Percentiles rank a stretch among this genome's conserved stretches.
Evolutionary conservation across 2,888 invertebrate genomes (phyloP).

Genomic region (Aspidiotus rigidus): DNA sequence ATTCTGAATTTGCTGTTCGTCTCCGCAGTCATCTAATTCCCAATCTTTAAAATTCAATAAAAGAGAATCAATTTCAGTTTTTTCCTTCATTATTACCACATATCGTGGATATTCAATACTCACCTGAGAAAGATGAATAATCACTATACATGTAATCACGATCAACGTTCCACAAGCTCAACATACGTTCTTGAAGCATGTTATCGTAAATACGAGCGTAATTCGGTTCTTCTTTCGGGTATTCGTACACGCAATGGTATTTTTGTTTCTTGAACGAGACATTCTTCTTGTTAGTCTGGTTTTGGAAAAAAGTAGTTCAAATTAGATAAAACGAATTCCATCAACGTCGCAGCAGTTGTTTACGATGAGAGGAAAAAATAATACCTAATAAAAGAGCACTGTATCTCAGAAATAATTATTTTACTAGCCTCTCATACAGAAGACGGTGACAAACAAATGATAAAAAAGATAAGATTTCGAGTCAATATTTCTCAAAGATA

Average conservation of each 20-base stretch:
- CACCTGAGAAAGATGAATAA: constrained; percentile 52
- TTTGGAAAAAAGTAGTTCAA: too few species aligned
- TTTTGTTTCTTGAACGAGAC: constrained; percentile 76
- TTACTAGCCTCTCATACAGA: too few species aligned
- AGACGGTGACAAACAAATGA: too few species aligned
- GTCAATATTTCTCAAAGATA: too few species aligned
- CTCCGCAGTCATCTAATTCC: constrained; percentile 30
- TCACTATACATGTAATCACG: constrained; percentile 40
- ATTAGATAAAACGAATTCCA: neutral
- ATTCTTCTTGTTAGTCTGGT: constrained; percentile 52
- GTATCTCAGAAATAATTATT: too few species aligned
- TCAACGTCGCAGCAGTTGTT: too few species aligned
- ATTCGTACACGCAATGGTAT: constrained; percentile 75
- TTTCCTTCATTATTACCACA: neutral
- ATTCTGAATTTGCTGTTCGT: constrained; percentile 7
- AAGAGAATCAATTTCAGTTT: neutral
- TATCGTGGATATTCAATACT: constrained; percentile 3
- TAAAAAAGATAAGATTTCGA: too few species aligned
- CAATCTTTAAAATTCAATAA: constrained; percentile 14
- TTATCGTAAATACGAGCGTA: constrained; percentile 31
- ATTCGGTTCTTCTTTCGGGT: constrained; percentile 59
- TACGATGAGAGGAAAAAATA: neutral
- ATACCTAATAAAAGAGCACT: neutral
- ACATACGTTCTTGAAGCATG: constrained; percentile 22
- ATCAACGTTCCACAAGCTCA: constrained; percentile 13